phyloP scores from a whole-genome alignment of 2,113 vertebrate species.

The Pungitius pungitius region DNA sequence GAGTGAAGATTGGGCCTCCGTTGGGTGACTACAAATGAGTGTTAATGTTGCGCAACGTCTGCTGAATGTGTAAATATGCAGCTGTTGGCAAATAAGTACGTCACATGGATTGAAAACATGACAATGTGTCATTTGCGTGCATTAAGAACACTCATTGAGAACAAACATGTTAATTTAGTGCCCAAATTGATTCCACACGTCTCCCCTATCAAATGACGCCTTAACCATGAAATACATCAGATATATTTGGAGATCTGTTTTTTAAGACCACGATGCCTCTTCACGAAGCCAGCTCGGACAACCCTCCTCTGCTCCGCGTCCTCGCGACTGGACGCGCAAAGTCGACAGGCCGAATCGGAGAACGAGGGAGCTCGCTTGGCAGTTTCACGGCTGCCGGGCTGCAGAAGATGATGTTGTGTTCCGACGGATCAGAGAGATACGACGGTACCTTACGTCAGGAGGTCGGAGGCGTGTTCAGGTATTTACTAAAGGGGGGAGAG shows the following conservation, averaged over 20 bases:
- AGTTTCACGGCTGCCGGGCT: conserved; percentile 44
- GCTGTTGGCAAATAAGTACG: too few species aligned
- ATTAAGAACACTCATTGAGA: not conserved
- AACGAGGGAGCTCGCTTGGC: conserved; percentile 24
- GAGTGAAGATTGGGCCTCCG: too few species aligned
- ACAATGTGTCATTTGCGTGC: not conserved
- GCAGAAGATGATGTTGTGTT: conserved; percentile 34
- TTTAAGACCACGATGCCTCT: not conserved
- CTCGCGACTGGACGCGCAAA: conserved; percentile 38
- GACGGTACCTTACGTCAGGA: conserved; percentile 53
- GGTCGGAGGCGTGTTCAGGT: conserved; percentile 13
- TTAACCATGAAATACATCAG: not conserved
- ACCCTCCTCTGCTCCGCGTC: conserved; percentile 24
- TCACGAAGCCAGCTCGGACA: conserved; percentile 50
- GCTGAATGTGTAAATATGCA: too few species aligned
- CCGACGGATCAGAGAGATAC: conserved; percentile 34
- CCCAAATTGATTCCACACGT: too few species aligned
- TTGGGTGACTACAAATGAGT: not conserved
- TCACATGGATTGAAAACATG: not conserved
- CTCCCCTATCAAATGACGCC: not conserved
- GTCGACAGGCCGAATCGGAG: conserved; percentile 43
- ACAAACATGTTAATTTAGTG: too few species aligned
- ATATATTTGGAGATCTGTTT: not conserved
- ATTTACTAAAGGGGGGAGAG: conserved; percentile 10
- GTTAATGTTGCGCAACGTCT: too few species aligned